Conservation (phyloP, 2,797 vertebrate species). For the Tamandua tetradactyla region DNA sequence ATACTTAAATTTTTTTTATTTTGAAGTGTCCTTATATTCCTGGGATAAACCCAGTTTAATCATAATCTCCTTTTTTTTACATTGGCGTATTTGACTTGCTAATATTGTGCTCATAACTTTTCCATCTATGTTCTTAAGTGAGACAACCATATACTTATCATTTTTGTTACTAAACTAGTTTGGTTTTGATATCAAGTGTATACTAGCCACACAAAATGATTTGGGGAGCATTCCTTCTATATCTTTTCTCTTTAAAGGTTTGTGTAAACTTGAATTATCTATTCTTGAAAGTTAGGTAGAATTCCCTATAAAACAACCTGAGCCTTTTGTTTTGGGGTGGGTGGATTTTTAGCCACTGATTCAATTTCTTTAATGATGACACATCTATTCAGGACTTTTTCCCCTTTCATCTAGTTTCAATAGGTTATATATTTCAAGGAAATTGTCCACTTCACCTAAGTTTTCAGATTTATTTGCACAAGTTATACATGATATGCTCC, state of each 20-base stretch:
- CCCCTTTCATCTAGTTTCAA: neutral
- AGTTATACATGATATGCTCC: neutral
- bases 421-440: no score
- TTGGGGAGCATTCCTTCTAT: no score
- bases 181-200: neutral
- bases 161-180: neutral
- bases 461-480: slow-evolving; percentile 26
- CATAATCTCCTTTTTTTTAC: neutral
- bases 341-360: neutral
- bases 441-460: neutral
- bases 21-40: neutral
- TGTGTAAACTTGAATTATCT: neutral
- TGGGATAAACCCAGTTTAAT: no score
- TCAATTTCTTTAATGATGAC: no score
- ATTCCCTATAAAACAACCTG: neutral
- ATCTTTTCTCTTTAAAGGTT: slow-evolving; percentile 20
- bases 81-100: neutral
- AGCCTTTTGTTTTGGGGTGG: neutral
- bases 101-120: neutral
- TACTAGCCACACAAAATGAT: neutral
- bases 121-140: neutral
- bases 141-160: neutral
- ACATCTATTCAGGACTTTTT: neutral
- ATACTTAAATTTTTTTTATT: neutral
- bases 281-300: neutral